phyloP scores from a whole-genome alignment of 2,113 vertebrate genomes.

The Phalacrocorax pelagicus region DNA sequence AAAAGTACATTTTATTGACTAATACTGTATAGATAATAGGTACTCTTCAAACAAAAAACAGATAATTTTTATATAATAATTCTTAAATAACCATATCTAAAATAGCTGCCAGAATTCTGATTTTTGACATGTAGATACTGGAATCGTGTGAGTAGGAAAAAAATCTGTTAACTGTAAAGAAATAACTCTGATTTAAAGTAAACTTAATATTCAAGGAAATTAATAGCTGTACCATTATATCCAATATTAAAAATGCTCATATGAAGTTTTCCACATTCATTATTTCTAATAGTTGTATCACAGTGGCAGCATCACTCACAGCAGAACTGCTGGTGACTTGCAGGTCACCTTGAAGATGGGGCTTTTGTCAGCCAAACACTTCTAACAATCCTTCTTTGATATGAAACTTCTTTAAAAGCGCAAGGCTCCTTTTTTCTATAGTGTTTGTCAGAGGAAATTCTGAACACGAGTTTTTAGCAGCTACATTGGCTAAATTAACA shows the following conservation, averaged over 20 bases:
- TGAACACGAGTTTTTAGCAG: background rate
- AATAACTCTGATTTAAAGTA: background rate
- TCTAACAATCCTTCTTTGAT: background rate
- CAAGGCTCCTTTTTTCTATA: background rate
- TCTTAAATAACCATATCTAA: background rate
- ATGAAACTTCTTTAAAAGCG: background rate
- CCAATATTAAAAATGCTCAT: background rate
- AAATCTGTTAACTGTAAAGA: background rate
- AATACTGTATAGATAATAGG: background rate
- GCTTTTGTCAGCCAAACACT: background rate
- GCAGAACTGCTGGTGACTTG: background rate
- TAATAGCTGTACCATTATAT: background rate
- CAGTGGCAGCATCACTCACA: background rate
- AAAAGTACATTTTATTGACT: background rate
- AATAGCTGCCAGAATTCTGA: background rate
- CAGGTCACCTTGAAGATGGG: background rate
- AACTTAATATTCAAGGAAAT: background rate
- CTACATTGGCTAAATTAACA: background rate
- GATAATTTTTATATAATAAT: background rate
- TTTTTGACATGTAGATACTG: background rate
- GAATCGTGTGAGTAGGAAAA: background rate
- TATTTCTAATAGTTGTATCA: background rate
- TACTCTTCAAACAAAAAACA: background rate
- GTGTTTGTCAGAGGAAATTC: background rate
- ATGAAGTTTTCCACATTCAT: background rate